Conservation (phyloP, 2,797 vertebrate species). For the Notolepis coatsorum region DNA sequence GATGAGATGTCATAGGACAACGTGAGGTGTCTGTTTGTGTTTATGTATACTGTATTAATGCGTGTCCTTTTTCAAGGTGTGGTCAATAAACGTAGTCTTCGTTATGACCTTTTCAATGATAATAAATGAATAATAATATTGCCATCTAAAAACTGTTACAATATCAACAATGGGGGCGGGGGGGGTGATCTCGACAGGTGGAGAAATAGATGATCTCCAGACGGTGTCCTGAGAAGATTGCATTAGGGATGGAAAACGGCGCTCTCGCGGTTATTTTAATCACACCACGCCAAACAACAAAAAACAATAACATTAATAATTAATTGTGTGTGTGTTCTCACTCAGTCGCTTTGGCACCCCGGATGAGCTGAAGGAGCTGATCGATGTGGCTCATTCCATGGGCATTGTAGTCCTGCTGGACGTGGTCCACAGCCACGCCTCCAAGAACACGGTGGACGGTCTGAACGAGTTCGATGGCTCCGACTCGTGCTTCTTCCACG, state of each 20-base stretch:
- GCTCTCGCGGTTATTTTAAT: conserved; percentile 5
- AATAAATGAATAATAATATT: not conserved
- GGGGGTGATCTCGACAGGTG: not conserved
- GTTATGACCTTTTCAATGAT: conserved; percentile 1
- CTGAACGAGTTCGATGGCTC: conserved; percentile 95
- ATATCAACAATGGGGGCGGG: not conserved
- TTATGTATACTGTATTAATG: conserved; percentile 1
- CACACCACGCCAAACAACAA: not conserved
- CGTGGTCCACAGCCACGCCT: conserved; percentile 96
- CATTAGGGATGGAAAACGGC: not conserved
- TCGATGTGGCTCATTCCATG: conserved; percentile 95
- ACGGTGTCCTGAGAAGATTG: not conserved
- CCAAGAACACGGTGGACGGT: conserved; percentile 94
- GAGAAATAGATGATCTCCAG: not conserved
- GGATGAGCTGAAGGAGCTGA: conserved; percentile 93
- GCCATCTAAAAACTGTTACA: not conserved
- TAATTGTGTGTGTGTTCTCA: not conserved
- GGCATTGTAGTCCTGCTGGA: conserved; percentile 93
- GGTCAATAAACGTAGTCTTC: not conserved
- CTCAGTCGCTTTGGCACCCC: conserved; percentile 93
- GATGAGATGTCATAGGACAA: conserved; percentile 48
- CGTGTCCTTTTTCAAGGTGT: conserved; percentile 2
- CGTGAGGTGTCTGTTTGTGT: conserved; percentile 24
- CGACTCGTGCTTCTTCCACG: conserved; percentile 94
- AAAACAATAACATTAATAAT: conserved; percentile 14